Base-by-base conservation (phyloP, 1,140 invertebrate genomes). In the Nasonia longicornis region DNA sequence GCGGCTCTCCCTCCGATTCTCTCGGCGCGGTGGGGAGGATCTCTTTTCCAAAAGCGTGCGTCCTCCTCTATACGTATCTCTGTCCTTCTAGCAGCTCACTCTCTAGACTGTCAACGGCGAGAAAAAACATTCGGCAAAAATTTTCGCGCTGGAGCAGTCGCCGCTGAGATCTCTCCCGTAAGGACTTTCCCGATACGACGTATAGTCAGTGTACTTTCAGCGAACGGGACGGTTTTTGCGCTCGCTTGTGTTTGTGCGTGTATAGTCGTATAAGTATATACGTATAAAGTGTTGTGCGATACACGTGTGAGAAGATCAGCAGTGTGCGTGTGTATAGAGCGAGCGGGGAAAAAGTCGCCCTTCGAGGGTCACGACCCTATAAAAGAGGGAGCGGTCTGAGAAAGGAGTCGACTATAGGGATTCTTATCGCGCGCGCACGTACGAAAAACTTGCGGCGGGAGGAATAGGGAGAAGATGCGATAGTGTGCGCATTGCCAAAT, bases 401-500 rank as follows among this genome's bases (percentile, higher is more conserved):
- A 52, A 52, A 52, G 14, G 69, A 45, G 77, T 67, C 58, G 35
- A 45, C 67, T 42, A 8, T 42, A 42, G 1, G 75, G 75, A 45
- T 69, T 70, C 52, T 58, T 73, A 73, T 79, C 77, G 45, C 29
- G 12, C 10, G 67, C 8, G 4, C n/a, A 52, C 45, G 72, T 16
- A 1, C 35, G 67, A 38, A 63, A 72, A 42, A 73, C 70, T 73
- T 31, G 58, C 35, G 35, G 4, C 8, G 7, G 38, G 69, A 58
- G 69, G 22, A 35, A 35, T 4, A 22, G 42, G 16, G 64, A 45
- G 16, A 48, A 52, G 14, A 14, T 42, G 79, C 35, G 38, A 71
- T 74, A 74, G 79, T 74, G 71, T 69, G 75, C 38, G 75, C 87
- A 87, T 87, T 87, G 87, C 89, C 88, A 89, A 90, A 90, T 90